Conservation (phyloP, 2,888 invertebrate genomes). For the Myopa testacea region DNA sequence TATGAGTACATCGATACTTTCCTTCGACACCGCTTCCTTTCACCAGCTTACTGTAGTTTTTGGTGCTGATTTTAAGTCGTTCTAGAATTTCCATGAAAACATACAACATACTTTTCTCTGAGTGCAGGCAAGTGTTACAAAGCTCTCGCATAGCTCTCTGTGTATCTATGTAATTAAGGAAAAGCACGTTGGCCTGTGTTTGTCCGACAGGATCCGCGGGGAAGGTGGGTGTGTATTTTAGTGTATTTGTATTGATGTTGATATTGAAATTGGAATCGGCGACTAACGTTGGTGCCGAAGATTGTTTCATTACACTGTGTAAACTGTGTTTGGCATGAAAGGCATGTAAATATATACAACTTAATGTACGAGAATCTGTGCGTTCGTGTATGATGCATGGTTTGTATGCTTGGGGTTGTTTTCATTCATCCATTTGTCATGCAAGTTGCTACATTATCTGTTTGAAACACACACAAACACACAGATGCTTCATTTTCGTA, state of each 20-base stretch:
- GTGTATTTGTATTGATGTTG: slow-evolving; percentile 41
- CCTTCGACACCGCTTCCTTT: no score
- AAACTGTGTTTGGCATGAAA: background rate
- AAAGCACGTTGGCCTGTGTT: no score
- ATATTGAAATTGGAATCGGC: slow-evolving; percentile 39
- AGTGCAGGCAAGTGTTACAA: background rate
- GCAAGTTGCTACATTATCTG: no score
- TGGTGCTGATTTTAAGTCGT: no score
- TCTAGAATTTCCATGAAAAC: background rate
- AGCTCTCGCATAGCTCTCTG: no score
- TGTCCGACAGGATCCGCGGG: no score
- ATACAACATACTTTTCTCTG: background rate
- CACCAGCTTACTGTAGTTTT: no score
- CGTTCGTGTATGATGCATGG: background rate
- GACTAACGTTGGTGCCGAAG: slow-evolving; percentile 48
- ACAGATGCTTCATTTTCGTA: background rate
- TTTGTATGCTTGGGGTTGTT: background rate
- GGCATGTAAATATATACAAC: background rate
- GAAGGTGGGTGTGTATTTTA: slow-evolving; percentile 30
- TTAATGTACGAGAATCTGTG: background rate
- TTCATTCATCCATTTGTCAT: background rate
- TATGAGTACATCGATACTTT: no score
- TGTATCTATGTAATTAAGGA: no score
- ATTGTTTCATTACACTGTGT: slow-evolving; percentile 7
- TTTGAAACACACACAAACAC: no score